Evolutionary conservation across 1,140 invertebrate species (phyloP).

Genomic region (Zaprionus kolodkinae): DNA sequence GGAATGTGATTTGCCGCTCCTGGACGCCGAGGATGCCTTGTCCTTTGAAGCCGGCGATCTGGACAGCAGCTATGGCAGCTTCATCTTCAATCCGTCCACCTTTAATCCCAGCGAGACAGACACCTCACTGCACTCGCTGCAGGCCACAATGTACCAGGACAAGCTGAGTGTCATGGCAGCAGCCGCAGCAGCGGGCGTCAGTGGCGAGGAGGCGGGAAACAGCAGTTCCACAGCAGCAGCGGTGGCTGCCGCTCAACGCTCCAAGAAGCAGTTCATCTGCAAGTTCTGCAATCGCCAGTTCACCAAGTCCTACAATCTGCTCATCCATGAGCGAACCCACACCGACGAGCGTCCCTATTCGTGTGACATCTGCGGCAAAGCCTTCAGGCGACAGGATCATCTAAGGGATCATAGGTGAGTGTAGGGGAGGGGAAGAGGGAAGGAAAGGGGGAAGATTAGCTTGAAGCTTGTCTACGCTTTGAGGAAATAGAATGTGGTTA

Average conservation of each 20-base stretch:
- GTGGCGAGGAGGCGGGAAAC: slow-evolving; percentile 85
- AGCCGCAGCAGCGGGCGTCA: slow-evolving; percentile 2
- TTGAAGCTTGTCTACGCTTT: background rate
- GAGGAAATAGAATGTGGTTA: background rate
- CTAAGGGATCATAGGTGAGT: slow-evolving; percentile 95
- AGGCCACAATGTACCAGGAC: slow-evolving; percentile 81
- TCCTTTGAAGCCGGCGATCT: slow-evolving; percentile 75
- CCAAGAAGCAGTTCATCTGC: slow-evolving; percentile 99
- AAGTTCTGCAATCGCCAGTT: slow-evolving; percentile 98
- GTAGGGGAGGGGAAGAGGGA: background rate
- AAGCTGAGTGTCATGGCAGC: slow-evolving; percentile 70
- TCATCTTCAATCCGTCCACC: slow-evolving; percentile 66
- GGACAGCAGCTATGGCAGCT: slow-evolving; percentile 77
- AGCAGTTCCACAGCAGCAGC: slow-evolving; percentile 87
- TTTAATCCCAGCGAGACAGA: slow-evolving; percentile 57
- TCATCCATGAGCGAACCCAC: slow-evolving; percentile 98
- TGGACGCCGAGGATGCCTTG: slow-evolving; percentile 68
- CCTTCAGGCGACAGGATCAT: slow-evolving; percentile 98
- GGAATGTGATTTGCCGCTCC: slow-evolving; percentile 66
- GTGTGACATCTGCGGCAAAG: slow-evolving; percentile 99
- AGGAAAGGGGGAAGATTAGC: no score
- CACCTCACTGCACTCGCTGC: slow-evolving; percentile 61
- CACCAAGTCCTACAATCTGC: slow-evolving; percentile 98
- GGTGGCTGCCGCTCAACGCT: slow-evolving; percentile 88
- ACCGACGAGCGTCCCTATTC: slow-evolving; percentile 99